Base-by-base conservation (phyloP, 2,888 invertebrate species). In the Trissolcus japonicus region DNA sequence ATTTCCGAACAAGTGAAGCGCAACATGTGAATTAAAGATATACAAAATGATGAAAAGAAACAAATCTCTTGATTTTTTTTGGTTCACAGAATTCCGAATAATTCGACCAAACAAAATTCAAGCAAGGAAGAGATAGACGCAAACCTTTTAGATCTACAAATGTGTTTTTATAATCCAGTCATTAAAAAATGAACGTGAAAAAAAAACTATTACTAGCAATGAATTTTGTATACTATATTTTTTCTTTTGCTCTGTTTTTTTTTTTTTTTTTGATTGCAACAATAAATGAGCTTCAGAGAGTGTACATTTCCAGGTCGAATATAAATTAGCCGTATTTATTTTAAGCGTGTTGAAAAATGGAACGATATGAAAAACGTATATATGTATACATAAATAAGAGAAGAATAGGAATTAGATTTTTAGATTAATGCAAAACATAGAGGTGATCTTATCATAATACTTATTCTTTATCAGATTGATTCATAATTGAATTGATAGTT, bases 371-470 rank as follows among this genome's bases (percentile, higher is more conserved):
- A 57, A 71, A n/a, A 16, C 71, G 57, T 78, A 78, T 69, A 73
- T 43, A 66, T 77, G 67, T 73, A 65, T 56, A 56, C 65, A 77
- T 68, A 65, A 63, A 57, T 69, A 77, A 69, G 73, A 77, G 61
- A 48, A 55, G 63, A 65, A 71, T 71, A 78, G 71, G 66, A 73
- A 78, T 50, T 82, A 81, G 81, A 82, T 81, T 82, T 83, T 81
- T 80, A 83, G 82, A 81, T 62, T 73, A 76, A 65, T 55, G 79
- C 80, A 54, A 80, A 80, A 78, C 78, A 80, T 80, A 82, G 80
- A 74, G 67, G 82, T 81, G 82, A 82, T 82, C 82, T 81, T 81
- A 81, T 73, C 82, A 80, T 80, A 77, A 81, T 81, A 71, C 82
- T 82, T 63, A 74, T 62, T 79, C 50, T 53, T 67, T 59, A 59